A percentile compares a stretch with the other conserved stretches of the same genome.
Evolutionary conservation across 1,140 invertebrate species (phyloP).

Genomic region (Brachionus manjavacas): DNA sequence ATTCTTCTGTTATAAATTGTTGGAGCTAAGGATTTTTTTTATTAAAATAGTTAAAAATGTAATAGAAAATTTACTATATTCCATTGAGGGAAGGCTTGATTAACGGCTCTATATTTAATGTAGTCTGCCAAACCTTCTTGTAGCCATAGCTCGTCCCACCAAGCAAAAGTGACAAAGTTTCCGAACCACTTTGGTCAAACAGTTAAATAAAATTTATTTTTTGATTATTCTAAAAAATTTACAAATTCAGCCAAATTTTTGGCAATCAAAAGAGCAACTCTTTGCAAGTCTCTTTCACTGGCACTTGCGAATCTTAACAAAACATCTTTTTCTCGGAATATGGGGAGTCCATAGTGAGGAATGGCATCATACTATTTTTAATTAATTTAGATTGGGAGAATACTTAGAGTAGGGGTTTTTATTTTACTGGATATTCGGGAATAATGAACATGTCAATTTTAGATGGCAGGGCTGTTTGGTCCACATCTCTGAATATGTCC

Average conservation of each 20-base stretch:
- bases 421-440: constrained; percentile 23
- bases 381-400: neutral
- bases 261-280: constrained; percentile 33
- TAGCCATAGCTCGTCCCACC: constrained; percentile 40
- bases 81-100: constrained; percentile 16
- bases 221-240: neutral
- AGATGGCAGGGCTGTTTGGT: neutral
- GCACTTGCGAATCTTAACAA: neutral
- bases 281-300: constrained; percentile 19
- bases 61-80: constrained; percentile 35
- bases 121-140: constrained; percentile 41
- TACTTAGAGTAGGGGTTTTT: neutral
- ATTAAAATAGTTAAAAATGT: too few relatives aligned
- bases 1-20: constrained; percentile 37
- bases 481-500: constrained; percentile 34
- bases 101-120: constrained; percentile 37
- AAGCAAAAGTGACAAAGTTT: constrained; percentile 6
- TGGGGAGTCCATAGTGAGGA: constrained; percentile 1
- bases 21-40: neutral
- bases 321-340: neutral
- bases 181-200: constrained; percentile 38
- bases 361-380: constrained; percentile 12
- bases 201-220: neutral
- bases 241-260: constrained; percentile 41
- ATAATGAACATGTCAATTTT: constrained; percentile 35